A percentile compares a stretch with the other conserved stretches of the same genome.
Conservation (phyloP, 1,140 invertebrate species). For the Cyclina sinensis region DNA sequence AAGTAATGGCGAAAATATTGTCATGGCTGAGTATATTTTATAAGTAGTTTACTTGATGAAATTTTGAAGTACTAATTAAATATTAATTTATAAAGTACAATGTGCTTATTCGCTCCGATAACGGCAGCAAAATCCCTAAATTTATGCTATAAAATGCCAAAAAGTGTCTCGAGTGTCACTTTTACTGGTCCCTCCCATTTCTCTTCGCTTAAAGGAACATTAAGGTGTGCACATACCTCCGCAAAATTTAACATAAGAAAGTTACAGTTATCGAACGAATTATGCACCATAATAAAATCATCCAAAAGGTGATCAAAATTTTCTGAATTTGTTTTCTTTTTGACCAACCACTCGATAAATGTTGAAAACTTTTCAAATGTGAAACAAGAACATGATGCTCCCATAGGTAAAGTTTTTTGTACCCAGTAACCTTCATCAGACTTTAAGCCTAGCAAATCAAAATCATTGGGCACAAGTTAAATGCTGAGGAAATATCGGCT, state of each 20-base stretch:
- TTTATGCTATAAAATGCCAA: no score
- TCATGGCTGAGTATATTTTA: no score
- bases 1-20: no score
- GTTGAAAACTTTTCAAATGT: slow-evolving; percentile 15
- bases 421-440: not conserved
- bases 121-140: no score
- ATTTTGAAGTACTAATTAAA: no score
- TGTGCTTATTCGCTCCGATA: no score
- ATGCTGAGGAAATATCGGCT: slow-evolving; percentile 60
- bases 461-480: slow-evolving; percentile 20
- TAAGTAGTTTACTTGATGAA: no score
- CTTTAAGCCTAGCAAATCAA: not conserved
- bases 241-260: not conserved
- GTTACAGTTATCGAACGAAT: not conserved
- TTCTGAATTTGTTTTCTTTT: not conserved
- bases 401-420: slow-evolving; percentile 12
- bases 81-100: no score
- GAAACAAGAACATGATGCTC: not conserved
- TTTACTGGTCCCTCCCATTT: slow-evolving; percentile 2
- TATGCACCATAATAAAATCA: not conserved
- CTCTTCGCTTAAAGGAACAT: not conserved
- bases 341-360: not conserved
- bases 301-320: not conserved
- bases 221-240: not conserved
- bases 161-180: no score